Evolutionary conservation across 2,888 invertebrate species (phyloP).

Genomic region (Hyposoter didymator): DNA sequence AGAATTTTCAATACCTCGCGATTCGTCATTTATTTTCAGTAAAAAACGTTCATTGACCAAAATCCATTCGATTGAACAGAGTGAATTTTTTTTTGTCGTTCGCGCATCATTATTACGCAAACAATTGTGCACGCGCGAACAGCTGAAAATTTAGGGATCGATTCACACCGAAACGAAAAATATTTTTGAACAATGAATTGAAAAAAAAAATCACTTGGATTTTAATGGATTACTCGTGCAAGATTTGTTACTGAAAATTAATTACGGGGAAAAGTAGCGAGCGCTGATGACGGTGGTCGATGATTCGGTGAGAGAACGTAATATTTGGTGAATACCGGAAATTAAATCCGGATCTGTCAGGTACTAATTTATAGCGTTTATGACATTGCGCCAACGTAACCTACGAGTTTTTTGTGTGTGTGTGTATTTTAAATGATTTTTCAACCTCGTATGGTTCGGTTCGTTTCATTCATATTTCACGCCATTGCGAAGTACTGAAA

Average conservation of each 20-base stretch:
- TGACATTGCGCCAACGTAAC: not conserved
- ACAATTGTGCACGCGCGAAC: not conserved
- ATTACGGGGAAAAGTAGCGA: not conserved
- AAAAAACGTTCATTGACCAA: not conserved
- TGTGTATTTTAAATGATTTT: no score
- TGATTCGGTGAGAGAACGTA: conserved; percentile 30
- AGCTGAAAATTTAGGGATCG: not conserved
- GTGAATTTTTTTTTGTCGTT: no score
- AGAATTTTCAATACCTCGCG: conserved; percentile 15
- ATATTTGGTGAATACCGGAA: conserved; percentile 40
- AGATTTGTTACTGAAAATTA: not conserved
- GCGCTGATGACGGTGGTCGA: conserved; percentile 4
- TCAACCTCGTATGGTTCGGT: not conserved
- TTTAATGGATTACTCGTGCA: not conserved
- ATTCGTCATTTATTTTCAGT: not conserved
- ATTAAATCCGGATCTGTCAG: conserved; percentile 31
- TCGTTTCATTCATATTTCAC: not conserved
- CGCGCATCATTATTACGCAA: no score
- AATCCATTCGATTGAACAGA: no score
- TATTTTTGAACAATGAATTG: not conserved
- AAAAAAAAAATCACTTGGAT: not conserved
- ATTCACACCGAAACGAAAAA: not conserved
- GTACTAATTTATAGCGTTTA: conserved; percentile 34
- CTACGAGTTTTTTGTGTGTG: not conserved
- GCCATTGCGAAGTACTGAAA: conserved; percentile 11